Base-by-base conservation (phyloP, 2,888 invertebrate genomes). In the Harmothoe impar region DNA sequence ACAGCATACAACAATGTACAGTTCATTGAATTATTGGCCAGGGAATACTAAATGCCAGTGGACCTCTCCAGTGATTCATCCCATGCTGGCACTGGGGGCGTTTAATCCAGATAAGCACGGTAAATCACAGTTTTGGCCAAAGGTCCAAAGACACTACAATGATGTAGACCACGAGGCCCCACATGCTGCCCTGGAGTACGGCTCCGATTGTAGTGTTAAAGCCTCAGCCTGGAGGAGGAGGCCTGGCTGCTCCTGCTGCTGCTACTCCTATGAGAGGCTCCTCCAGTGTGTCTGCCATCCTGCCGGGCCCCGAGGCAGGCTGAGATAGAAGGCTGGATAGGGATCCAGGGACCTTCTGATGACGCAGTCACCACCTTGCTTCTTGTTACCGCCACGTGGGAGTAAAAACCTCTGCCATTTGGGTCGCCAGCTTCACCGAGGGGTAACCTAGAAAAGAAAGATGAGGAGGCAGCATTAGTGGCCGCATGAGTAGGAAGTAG, bases 1-100 rank as follows among this genome's bases (percentile, higher is more conserved):
- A 15, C 7, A 62, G 62, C 15, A 62, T 10, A n/a, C 62, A 15
- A 15, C 62, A 62, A 20, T 62, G 62, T 62, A 43, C 62, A 62
- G 15, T 20, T 7, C 20, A n/a, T 15, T 62, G 62, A 62, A 20
- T 20, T 15, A n/a, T 62, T 62, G 23, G 20, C 62, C 20, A 12
- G 43, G 43, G 3, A 43, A 10, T 43, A 43, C 3, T 43, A 43
- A 43, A 43, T 43, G 43, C 43, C 62, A 62, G 62, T 5, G 3
- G 62, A 62, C n/a, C 43, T 62, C 23, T n/a, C 62, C 62, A 62
- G 62, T 62, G n/a, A n/a, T 62, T 62, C 62, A 62, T 62, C 62
- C 62, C 62, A 62, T 62, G 7, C n/a, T 62, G 62, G 62, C 3
- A 43, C 43, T 43, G 43, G 3, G 43, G 43, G 43, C 43, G 3